These are phyloP conservation scores for Alaudala cheleensis DNA, from an alignment of 2,113 vertebrate genomes.

Conservation along the genomic window DNA sequence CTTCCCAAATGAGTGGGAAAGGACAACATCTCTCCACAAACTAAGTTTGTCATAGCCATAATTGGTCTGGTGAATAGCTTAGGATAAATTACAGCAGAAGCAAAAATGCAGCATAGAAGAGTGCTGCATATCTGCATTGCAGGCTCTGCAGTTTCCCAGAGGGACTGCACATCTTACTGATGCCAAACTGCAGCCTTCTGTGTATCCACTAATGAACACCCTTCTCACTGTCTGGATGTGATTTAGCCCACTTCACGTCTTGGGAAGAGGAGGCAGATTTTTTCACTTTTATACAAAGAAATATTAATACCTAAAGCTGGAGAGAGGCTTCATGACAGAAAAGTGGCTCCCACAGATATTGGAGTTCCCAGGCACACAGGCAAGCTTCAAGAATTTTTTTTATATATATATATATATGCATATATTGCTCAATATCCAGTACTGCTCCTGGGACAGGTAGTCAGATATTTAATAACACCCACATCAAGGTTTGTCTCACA, in stretches of 20 bases:
- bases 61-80: not conserved
- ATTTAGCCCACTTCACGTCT: not conserved
- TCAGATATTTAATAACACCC: not conserved
- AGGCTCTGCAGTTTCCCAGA: slow-evolving; percentile 6
- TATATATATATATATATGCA: not conserved
- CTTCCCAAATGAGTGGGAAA: not conserved
- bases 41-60: not conserved
- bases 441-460: slow-evolving; percentile 14
- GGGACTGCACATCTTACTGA: not conserved
- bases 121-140: slow-evolving; percentile 22
- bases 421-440: slow-evolving; percentile 16
- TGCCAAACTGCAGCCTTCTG: not conserved
- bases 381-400: not conserved
- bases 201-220: not conserved
- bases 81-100: not conserved
- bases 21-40: not conserved
- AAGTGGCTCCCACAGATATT: not conserved
- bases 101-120: not conserved
- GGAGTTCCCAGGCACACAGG: not conserved
- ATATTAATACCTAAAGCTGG: not conserved
- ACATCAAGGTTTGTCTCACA: slow-evolving; percentile 27
- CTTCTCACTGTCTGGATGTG: not conserved
- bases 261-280: not conserved
- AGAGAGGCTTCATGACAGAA: not conserved
- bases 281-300: not conserved